phyloP scores from a whole-genome alignment of 2,113 vertebrate genomes.

The Phalacrocorax carbo region DNA sequence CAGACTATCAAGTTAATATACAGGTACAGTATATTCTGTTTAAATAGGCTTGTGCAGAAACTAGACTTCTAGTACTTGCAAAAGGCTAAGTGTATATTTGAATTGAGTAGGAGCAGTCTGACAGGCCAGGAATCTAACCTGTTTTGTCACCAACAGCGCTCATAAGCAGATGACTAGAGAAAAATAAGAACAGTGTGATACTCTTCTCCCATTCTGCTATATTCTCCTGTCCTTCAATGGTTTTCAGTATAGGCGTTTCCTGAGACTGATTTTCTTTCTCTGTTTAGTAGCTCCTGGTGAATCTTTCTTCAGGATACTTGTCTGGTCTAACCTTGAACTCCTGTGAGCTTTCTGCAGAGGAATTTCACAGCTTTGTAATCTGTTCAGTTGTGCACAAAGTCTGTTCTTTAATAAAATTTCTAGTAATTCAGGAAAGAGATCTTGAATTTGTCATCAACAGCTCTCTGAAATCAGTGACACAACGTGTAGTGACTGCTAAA shows the following conservation, averaged over 20 bases:
- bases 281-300: not conserved
- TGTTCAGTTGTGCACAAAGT: not conserved
- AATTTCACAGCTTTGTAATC: not conserved
- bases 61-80: not conserved
- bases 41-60: not conserved
- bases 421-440: not conserved
- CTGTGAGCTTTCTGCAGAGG: not conserved
- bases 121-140: not conserved
- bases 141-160: not conserved
- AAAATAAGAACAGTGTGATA: not conserved
- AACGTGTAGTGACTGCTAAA: not conserved
- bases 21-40: constrained; percentile 78
- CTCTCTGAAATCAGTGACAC: not conserved
- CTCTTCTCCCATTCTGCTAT: not conserved
- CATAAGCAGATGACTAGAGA: not conserved
- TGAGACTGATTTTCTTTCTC: not conserved
- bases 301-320: not conserved
- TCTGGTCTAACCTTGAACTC: not conserved
- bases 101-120: not conserved
- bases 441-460: not conserved
- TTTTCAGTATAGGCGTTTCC: not conserved
- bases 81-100: not conserved
- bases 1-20: constrained; percentile 96
- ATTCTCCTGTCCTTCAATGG: not conserved
- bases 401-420: not conserved